These are phyloP conservation scores for Cyprinus carpio DNA, from an alignment of 2,113 vertebrate genomes.

Conservation along the genomic window DNA sequence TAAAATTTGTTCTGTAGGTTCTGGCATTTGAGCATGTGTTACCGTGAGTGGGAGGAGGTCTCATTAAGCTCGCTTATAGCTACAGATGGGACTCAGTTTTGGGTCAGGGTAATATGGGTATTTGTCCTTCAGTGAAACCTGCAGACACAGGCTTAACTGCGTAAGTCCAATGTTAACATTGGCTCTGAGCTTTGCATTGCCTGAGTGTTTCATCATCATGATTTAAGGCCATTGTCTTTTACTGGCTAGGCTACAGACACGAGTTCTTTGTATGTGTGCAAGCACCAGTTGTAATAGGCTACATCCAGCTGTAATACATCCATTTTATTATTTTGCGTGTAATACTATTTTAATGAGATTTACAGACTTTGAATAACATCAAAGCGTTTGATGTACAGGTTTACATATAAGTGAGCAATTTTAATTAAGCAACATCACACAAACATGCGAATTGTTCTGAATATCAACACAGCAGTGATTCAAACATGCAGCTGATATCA, in stretches of 20 bases:
- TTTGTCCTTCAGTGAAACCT: conserved; percentile 27
- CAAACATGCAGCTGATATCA: neutral
- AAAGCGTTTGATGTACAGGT: too few relatives aligned
- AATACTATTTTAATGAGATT: neutral
- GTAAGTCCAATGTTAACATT: conserved; percentile 10
- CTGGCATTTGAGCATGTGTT: neutral
- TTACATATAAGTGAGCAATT: neutral
- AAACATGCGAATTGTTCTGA: neutral
- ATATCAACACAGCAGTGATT: neutral
- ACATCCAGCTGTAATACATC: neutral
- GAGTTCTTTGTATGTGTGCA: neutral
- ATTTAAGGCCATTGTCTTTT: conserved; percentile 12
- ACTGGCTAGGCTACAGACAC: neutral
- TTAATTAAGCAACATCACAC: neutral
- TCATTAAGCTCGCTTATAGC: neutral
- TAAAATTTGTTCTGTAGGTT: conserved; percentile 44
- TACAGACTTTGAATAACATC: neutral
- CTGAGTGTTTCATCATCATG: conserved; percentile 39
- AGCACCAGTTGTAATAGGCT: neutral
- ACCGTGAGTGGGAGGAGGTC: neutral
- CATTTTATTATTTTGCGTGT: neutral
- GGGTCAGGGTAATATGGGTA: conserved; percentile 9
- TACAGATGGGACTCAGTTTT: neutral
- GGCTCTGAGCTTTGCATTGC: conserved; percentile 11
- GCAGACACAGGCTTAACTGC: neutral